Evolutionary conservation across 1,140 invertebrate species (phyloP).

Genomic region (Diuraphis noxia): DNA sequence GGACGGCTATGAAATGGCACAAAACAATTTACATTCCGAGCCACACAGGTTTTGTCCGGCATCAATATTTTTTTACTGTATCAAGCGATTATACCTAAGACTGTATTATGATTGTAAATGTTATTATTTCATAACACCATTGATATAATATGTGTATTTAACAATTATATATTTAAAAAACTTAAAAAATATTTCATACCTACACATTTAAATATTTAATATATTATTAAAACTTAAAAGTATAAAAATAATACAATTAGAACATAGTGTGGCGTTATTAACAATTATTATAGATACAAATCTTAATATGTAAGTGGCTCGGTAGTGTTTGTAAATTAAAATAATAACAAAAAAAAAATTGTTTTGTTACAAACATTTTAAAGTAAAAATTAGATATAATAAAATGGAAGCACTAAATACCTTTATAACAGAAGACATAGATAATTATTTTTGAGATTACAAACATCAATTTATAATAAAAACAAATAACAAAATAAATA

Average conservation of each 20-base stretch:
- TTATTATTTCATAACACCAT: neutral
- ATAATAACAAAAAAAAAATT: neutral
- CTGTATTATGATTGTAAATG: neutral
- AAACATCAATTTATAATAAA: neutral
- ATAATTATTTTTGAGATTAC: neutral
- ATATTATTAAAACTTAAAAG: no score
- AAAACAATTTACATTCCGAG: neutral
- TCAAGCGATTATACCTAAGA: neutral
- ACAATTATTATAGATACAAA: constrained; percentile 16
- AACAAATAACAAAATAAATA: constrained; percentile 19
- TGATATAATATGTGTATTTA: neutral
- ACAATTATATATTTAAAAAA: constrained; percentile 10
- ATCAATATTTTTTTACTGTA: neutral
- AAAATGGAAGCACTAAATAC: constrained; percentile 34
- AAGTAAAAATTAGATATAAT: neutral
- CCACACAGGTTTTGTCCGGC: neutral
- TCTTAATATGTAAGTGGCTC: constrained; percentile 16
- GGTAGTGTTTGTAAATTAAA: neutral
- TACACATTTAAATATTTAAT: neutral
- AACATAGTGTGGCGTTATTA: neutral
- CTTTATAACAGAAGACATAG: neutral
- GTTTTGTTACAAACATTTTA: neutral
- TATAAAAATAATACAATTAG: constrained; percentile 7
- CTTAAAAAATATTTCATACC: neutral
- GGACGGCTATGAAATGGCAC: neutral